These are phyloP conservation scores for Daktulosphaira vitifoliae DNA, from an alignment of 1,140 invertebrate genomes.

Conservation along the genomic window DNA sequence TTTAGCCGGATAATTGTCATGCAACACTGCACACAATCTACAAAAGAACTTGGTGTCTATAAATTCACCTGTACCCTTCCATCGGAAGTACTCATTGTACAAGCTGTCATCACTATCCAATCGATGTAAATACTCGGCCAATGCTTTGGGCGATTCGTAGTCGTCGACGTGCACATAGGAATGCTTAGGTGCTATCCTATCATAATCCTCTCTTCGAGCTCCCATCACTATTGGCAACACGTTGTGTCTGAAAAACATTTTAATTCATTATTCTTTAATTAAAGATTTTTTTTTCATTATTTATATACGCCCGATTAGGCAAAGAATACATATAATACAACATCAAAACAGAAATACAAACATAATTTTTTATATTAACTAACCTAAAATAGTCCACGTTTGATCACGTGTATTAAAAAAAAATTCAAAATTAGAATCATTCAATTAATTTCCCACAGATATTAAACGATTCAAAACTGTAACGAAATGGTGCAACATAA, in stretches of 20 bases:
- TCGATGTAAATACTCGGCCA: conserved; percentile 75
- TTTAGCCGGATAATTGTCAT: conserved; percentile 57
- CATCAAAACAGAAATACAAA: not conserved
- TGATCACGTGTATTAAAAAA: no score
- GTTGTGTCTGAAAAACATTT: conserved; percentile 72
- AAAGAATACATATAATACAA: no score
- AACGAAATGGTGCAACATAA: no score
- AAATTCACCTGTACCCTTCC: conserved; percentile 85
- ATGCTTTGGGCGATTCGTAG: conserved; percentile 71
- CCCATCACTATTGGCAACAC: conserved; percentile 93
- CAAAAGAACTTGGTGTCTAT: conserved; percentile 95
- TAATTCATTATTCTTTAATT: no score
- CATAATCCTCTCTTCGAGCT: conserved; percentile 81
- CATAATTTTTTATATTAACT: no score
- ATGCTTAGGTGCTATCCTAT: conserved; percentile 70
- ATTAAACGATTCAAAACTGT: no score
- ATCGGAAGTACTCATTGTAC: conserved; percentile 88
- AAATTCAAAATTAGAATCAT: no score
- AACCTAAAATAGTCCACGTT: no score
- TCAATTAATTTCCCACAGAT: no score
- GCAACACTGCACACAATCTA: conserved; percentile 81
- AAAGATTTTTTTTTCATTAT: not conserved
- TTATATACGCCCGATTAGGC: not conserved
- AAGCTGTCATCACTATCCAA: conserved; percentile 76
- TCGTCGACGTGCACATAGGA: conserved; percentile 92